A percentile compares a stretch with the other conserved stretches of the same genome.
These are phyloP conservation scores for Aleiodes leptofemur DNA, from an alignment of 2,888 invertebrate genomes.

Conservation along the genomic window DNA sequence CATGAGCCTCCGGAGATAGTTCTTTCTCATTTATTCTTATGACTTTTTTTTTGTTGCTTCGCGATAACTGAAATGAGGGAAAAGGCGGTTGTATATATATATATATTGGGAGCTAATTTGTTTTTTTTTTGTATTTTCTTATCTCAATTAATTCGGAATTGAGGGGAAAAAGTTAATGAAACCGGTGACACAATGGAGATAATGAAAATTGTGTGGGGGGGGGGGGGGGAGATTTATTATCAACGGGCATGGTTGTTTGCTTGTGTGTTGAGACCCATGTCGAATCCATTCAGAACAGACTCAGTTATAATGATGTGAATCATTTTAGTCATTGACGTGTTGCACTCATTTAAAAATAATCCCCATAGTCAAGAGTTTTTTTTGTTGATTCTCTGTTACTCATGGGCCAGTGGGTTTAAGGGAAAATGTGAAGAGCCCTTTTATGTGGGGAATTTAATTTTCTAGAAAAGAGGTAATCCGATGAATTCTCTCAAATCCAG, in stretches of 20 bases:
- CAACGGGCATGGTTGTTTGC: conserved; percentile 54
- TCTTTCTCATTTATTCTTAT: too few species aligned
- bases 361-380: neutral
- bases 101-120: too few species aligned
- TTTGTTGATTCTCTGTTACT: neutral
- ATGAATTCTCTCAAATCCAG: too few species aligned
- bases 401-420: neutral
- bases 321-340: conserved; percentile 29
- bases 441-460: too few species aligned
- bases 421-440: neutral
- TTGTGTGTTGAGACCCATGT: conserved; percentile 44
- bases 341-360: conserved; percentile 27
- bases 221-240: conserved; percentile 10
- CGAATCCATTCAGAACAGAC: conserved; percentile 38
- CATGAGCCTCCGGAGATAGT: too few species aligned
- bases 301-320: conserved; percentile 11
- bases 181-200: neutral
- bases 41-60: too few species aligned
- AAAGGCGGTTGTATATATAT: too few species aligned
- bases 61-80: too few species aligned
- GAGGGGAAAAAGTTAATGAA: neutral
- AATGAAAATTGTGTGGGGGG: neutral
- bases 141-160: too few species aligned
- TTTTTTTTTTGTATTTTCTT: too few species aligned
- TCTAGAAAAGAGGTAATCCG: too few species aligned